Base-by-base conservation (phyloP, 2,888 invertebrate genomes). In the Chaetogeoica ovagalla region DNA sequence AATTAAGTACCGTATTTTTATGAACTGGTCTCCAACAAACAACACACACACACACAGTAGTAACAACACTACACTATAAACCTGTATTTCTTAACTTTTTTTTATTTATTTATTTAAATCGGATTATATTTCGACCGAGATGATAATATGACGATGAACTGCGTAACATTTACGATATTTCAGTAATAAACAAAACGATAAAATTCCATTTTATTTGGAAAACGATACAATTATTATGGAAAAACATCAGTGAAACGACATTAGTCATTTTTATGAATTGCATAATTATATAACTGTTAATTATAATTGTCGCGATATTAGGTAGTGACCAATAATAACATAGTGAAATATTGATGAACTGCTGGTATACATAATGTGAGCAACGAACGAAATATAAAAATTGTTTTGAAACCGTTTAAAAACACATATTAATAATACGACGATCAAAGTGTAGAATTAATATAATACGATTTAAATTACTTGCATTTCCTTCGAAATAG, bases 1-100 rank as follows among this genome's bases (percentile, higher is more conserved):
- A 52, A 71, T 71, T 71, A 79, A 79, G 60, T 65, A 79, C 63
- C 57, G 70, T 79, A 57, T 79, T 76, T 43, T 68, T 62, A 39
- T 71, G 52, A 79, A 63, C 63, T 70, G 65, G 63, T 71, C 55
- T 55, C 3, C 39, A 60, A 37, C 5, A 21, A 21, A 43, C 21
- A 23, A 4, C 30, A 30, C 30, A 4, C 30, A n/a, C 30, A 30
- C 30, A 30, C 30, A 30, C 1, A 30, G 4, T 30, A 30, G 30
- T 13, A 39, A 23, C 23, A 23, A 70, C 8, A 55, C n/a, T n/a
- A n/a, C 62, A 39, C 30, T 30, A 30, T 30, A 70, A 79, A 77
- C 69, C 70, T 23, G 71, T 79, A 71, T 63, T 79, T 69, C 57
- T 52, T 43, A 30, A 65, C 21, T 65, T 65, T 30, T 30, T 30